A percentile compares a stretch with the other conserved stretches of the same genome.
These are phyloP conservation scores for Silurus meridionalis DNA, from an alignment of 2,113 vertebrate species.

Conservation along the genomic window DNA sequence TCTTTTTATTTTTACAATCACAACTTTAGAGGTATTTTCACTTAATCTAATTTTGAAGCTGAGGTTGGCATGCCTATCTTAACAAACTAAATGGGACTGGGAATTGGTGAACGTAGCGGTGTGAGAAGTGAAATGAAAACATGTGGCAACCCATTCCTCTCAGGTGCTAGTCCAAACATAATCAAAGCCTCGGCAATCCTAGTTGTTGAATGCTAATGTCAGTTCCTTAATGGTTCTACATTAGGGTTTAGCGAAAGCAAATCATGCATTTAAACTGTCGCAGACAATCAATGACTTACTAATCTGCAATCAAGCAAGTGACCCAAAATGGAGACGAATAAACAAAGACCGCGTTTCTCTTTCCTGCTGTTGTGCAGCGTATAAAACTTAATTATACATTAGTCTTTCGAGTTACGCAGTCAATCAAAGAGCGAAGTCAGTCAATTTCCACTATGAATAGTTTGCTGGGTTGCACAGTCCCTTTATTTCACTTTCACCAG, in stretches of 20 bases:
- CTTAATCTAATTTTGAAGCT: neutral
- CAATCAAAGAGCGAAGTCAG: conserved; percentile 2
- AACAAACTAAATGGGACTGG: neutral
- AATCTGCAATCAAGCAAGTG: conserved; percentile 4
- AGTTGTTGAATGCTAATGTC: conserved; percentile 10
- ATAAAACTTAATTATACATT: conserved; percentile 15
- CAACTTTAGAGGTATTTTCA: neutral
- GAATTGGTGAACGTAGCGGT: neutral
- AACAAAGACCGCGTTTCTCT: neutral
- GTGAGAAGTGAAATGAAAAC: neutral
- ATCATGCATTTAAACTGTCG: neutral
- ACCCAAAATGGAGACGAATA: neutral
- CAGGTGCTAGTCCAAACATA: conserved; percentile 2
- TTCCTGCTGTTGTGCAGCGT: neutral
- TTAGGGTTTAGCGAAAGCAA: neutral
- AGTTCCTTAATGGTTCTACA: neutral
- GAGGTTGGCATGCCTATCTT: neutral
- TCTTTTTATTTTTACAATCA: neutral
- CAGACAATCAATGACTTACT: neutral
- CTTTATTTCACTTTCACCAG: neutral
- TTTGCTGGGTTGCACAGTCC: neutral
- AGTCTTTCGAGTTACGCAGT: neutral
- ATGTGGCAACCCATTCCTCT: neutral
- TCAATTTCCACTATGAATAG: conserved; percentile 8
- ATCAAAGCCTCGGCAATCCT: neutral